Evolutionary conservation across 1,140 invertebrate species (phyloP), one percentile per base, ranked within the genome.

Genomic region (Dendroctonus valens): DNA sequence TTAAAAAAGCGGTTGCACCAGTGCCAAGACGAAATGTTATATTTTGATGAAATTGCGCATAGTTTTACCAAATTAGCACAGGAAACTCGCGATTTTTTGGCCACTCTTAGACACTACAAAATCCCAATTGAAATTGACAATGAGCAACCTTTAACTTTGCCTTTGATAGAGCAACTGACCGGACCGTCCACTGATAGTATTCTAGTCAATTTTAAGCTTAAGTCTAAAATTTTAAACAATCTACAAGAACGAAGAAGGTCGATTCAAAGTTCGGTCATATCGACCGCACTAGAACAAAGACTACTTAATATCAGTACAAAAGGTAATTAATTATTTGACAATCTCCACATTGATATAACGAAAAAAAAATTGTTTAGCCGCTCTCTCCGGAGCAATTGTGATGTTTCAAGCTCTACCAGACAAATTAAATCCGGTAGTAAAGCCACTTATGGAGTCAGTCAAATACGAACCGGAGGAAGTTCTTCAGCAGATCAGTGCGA

Each of bases 401-500:
- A 87, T 86, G 75, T 81, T 96, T 9, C 83, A 88, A 67, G 85
- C 84, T 53, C 77, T 97, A 12, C 95, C 96, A 0, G 89, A 91
- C 48, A 91, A 95, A 74, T 78, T 98, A 26, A 97, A 96, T 81
- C 95, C 96, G 0, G 86, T 98, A 0, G 88, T 98, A 0, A 91
- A 96, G 72, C 96, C 96, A 0, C 77, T 98, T 5, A 98, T 98
- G 95, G 96, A 98, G 76, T 89, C 92, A 50, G 89, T 98, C 12
- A 96, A 96, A 79, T 86, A 87, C 50, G 95, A 98, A 79, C 85
- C 89, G 57, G 92, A 94, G 69, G 85, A 90, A 73, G 82, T 89
- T 64, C 77, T 97, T 39, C 89, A 97, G 82, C 83, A 83, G 71
- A 75, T 89, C 7, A 86, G 94, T 2, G 93, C 93, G 0, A 83